Conservation (phyloP, 2,797 vertebrate genomes). For the Phaenicophaeus curvirostris region DNA sequence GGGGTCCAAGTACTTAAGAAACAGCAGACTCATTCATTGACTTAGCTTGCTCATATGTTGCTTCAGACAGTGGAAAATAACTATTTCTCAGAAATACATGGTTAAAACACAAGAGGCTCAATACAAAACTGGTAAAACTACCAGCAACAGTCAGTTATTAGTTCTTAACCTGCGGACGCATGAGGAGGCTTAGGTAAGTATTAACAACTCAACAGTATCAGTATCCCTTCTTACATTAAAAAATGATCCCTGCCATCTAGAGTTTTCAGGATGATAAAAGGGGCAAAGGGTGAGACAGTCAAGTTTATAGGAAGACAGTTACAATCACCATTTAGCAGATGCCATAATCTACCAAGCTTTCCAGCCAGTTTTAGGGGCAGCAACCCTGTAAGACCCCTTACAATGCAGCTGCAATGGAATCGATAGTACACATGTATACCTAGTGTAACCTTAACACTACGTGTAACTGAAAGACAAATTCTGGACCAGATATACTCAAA, state of each 20-base stretch:
- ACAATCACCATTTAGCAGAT: neutral
- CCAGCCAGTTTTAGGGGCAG: neutral
- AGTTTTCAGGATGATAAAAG: neutral
- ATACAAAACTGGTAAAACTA: neutral
- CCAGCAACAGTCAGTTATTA: neutral
- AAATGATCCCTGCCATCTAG: neutral
- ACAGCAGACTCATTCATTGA: neutral
- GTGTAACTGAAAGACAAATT: neutral
- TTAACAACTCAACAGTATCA: neutral
- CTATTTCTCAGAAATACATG: neutral
- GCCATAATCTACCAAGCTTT: neutral
- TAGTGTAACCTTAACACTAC: neutral
- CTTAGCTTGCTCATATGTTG: neutral
- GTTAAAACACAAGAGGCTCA: neutral
- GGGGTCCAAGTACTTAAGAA: neutral
- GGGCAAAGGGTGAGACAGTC: neutral
- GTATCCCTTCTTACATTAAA: neutral
- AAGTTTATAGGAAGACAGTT: neutral
- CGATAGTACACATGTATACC: accelerated
- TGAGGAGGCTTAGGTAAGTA: neutral
- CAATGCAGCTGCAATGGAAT: neutral
- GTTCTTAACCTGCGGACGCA: neutral
- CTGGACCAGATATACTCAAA: neutral
- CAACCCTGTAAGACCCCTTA: neutral
- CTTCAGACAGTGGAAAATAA: neutral